A percentile compares a stretch with the other conserved stretches of the same genome.
Evolutionary conservation across 2,797 vertebrate genomes (phyloP).

Genomic region (Cyprinella venusta): DNA sequence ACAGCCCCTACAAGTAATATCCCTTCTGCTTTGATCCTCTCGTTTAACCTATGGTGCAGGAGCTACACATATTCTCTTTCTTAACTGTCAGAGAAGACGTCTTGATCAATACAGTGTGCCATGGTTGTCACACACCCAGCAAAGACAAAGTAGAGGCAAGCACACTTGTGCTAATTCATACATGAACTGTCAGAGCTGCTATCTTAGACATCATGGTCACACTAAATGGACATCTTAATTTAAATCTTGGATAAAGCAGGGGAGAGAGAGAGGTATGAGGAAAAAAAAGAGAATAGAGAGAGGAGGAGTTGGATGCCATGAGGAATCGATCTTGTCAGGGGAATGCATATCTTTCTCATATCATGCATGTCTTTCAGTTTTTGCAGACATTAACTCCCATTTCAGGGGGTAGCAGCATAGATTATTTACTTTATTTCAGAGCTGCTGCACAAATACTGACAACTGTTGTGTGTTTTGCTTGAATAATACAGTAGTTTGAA

Average conservation of each 20-base stretch:
- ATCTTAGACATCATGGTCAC: constrained; percentile 36
- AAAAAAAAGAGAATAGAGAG: constrained; percentile 1
- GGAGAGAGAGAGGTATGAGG: constrained; percentile 6
- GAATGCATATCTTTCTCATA: background rate
- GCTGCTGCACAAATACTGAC: background rate
- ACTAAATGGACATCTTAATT: constrained; percentile 28
- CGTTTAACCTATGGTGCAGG: constrained; percentile 26
- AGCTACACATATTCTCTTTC: constrained; percentile 16
- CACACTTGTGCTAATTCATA: background rate
- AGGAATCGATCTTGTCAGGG: constrained; percentile 22
- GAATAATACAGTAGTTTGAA: constrained; percentile 18
- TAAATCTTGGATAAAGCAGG: constrained; percentile 16
- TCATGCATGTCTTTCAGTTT: background rate
- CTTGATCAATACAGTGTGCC: constrained; percentile 36
- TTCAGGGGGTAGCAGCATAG: background rate
- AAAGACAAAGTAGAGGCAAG: constrained; percentile 29
- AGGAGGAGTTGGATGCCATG: background rate
- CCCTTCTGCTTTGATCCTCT: constrained; percentile 12
- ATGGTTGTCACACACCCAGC: constrained; percentile 12
- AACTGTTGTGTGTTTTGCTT: background rate
- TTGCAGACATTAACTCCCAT: background rate
- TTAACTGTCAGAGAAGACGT: constrained; percentile 29
- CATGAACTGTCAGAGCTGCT: constrained; percentile 1
- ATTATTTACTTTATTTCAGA: background rate
- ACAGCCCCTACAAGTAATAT: background rate